These are phyloP conservation scores for Genyomyrus donnyi DNA, from an alignment of 2,113 vertebrate genomes.

Conservation along the genomic window DNA sequence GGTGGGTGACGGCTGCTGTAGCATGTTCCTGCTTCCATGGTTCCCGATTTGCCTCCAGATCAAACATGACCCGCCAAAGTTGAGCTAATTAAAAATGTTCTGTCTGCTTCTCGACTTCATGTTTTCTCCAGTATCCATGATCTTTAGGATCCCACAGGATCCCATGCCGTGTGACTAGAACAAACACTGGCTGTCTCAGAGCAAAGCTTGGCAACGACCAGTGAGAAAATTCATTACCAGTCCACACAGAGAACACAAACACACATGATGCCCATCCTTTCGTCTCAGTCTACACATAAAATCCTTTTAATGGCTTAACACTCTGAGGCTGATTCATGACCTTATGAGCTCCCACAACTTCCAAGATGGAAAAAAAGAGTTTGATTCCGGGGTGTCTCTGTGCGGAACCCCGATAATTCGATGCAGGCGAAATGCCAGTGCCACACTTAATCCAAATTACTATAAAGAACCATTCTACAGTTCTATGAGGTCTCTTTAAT, in stretches of 20 bases:
- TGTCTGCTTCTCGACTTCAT: not conserved
- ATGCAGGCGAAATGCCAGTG: not conserved
- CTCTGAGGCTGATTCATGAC: not conserved
- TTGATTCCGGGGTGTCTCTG: not conserved
- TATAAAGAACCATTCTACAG: conserved; percentile 29
- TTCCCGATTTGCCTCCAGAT: not conserved
- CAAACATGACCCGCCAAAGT: not conserved
- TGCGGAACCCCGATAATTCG: not conserved
- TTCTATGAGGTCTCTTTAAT: conserved; percentile 37
- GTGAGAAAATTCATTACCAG: not conserved
- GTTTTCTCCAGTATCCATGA: not conserved
- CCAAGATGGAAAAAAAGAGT: not conserved
- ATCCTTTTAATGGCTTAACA: not conserved
- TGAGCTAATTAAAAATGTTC: not conserved
- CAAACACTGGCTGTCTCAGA: not conserved
- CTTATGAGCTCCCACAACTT: not conserved
- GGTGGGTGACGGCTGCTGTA: not conserved
- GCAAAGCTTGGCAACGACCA: not conserved
- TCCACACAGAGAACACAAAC: not conserved
- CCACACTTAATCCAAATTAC: conserved; percentile 13
- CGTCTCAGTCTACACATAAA: not conserved
- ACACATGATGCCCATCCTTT: not conserved
- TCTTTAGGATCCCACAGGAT: not conserved
- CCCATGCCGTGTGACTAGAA: not conserved
- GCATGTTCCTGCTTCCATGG: not conserved